Evolutionary conservation across 2,888 invertebrate species (phyloP).

Genomic region (Allophyes oxyacanthae): DNA sequence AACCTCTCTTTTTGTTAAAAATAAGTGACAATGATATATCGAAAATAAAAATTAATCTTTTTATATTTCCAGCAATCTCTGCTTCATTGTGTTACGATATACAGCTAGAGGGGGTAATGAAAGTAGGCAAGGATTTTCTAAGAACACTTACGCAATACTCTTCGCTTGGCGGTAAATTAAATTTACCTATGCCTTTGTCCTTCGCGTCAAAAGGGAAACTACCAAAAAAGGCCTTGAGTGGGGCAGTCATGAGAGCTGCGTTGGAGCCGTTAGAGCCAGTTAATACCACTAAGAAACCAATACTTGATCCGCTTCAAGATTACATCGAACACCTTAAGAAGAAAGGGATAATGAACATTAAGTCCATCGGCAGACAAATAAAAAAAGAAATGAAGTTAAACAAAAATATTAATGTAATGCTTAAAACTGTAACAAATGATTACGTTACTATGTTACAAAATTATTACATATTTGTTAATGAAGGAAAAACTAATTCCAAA

Average conservation of each 20-base stretch:
- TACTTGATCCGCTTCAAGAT: background rate
- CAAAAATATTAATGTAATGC: slow-evolving; percentile 8
- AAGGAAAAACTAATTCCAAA: background rate
- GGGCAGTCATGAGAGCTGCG: slow-evolving; percentile 4
- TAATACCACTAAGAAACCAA: background rate
- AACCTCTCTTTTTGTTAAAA: too few species aligned
- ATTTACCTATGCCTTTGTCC: background rate
- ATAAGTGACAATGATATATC: too few species aligned
- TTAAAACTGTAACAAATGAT: slow-evolving; percentile 11
- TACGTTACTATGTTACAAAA: slow-evolving; percentile 22
- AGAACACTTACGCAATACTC: slow-evolving; percentile 1
- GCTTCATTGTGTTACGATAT: slow-evolving; percentile 33
- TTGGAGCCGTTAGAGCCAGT: background rate
- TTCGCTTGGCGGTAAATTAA: background rate
- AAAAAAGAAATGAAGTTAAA: slow-evolving; percentile 9
- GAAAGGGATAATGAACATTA: slow-evolving; percentile 15
- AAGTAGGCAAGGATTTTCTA: slow-evolving; percentile 15
- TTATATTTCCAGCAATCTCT: slow-evolving; percentile 26
- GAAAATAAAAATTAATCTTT: too few species aligned
- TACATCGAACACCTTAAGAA: slow-evolving; percentile 22
- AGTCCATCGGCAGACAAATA: slow-evolving; percentile 10
- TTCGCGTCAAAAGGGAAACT: slow-evolving; percentile 6
- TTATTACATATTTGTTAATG: slow-evolving; percentile 23
- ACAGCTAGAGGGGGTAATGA: slow-evolving; percentile 36
- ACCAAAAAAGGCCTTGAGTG: background rate